Percentiles rank a stretch among this genome's conserved stretches.
phyloP scores from a whole-genome alignment of 2,113 vertebrate species.

The Erythrocercus mccallii region DNA sequence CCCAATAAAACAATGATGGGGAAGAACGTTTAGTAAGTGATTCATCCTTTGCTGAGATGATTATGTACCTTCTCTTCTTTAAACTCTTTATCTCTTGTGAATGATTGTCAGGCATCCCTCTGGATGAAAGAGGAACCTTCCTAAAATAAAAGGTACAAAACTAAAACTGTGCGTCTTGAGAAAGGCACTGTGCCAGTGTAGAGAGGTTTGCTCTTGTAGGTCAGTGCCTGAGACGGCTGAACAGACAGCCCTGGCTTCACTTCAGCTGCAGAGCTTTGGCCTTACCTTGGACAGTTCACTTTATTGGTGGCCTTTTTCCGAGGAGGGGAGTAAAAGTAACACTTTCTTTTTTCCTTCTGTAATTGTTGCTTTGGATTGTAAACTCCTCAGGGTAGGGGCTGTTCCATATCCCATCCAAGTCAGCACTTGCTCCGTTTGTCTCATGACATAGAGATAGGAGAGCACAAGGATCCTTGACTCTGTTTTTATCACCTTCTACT shows the following conservation, averaged over 20 bases:
- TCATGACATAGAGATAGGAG: fast-evolving
- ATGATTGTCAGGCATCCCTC: not conserved
- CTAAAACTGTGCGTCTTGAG: not conserved
- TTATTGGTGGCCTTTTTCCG: not conserved
- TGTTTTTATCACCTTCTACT: not conserved
- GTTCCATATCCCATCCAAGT: not conserved
- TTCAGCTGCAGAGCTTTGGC: not conserved
- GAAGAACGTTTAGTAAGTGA: not conserved
- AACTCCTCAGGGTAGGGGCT: not conserved
- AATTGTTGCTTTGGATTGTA: not conserved
- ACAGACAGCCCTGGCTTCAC: not conserved
- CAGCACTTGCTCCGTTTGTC: not conserved
- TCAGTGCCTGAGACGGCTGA: not conserved
- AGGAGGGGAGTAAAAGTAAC: not conserved
- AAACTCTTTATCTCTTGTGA: not conserved
- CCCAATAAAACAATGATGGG: not conserved
- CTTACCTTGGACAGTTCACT: not conserved
- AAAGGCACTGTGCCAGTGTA: not conserved
- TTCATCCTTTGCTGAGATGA: not conserved
- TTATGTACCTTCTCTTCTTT: not conserved
- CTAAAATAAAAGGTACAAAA: not conserved
- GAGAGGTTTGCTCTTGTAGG: not conserved
- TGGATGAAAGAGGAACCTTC: not conserved
- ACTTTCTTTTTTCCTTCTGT: not conserved
- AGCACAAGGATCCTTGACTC: not conserved